These are phyloP conservation scores for Bolinopsis microptera DNA, from an alignment of 37 sponge, comb jelly and placozoan genomes.

Conservation along the genomic window DNA sequence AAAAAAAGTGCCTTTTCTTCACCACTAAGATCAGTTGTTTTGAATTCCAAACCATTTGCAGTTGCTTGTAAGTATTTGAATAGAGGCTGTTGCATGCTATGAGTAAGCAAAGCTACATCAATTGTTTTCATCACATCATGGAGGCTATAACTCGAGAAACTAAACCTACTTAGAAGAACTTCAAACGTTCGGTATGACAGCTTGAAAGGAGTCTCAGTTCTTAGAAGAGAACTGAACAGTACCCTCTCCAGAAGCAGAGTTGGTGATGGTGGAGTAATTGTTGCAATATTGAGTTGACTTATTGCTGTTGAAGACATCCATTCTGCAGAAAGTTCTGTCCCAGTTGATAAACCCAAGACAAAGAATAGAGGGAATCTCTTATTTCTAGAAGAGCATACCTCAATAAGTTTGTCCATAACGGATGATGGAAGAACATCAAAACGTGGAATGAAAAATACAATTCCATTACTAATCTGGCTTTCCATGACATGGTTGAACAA, in stretches of 20 bases:
- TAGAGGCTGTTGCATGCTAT: slow-evolving; percentile 13
- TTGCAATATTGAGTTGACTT: not conserved
- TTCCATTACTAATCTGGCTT: not conserved
- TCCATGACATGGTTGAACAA: not conserved
- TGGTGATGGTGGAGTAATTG: not conserved
- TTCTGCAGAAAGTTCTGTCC: slow-evolving; percentile 22
- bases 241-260: slow-evolving; percentile 4
- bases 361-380: not conserved
- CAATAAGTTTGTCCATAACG: slow-evolving; percentile 10
- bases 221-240: not conserved
- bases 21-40: not conserved
- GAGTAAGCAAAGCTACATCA: slow-evolving; percentile 3
- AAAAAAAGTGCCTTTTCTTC: slow-evolving; percentile 24
- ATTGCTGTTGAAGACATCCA: slow-evolving; percentile 20
- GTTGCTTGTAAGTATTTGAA: not conserved
- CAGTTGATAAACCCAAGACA: slow-evolving; percentile 29
- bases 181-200: slow-evolving; percentile 48
- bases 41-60: not conserved
- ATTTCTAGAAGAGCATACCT: not conserved
- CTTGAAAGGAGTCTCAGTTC: not conserved
- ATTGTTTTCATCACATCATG: slow-evolving; percentile 55
- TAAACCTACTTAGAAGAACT: slow-evolving; percentile 51
- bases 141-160: slow-evolving; percentile 33
- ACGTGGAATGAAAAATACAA: slow-evolving; percentile 33
- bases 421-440: slow-evolving; percentile 31